Base-by-base conservation (phyloP, 2,113 vertebrate species). In the Dipodomys merriami region DNA sequence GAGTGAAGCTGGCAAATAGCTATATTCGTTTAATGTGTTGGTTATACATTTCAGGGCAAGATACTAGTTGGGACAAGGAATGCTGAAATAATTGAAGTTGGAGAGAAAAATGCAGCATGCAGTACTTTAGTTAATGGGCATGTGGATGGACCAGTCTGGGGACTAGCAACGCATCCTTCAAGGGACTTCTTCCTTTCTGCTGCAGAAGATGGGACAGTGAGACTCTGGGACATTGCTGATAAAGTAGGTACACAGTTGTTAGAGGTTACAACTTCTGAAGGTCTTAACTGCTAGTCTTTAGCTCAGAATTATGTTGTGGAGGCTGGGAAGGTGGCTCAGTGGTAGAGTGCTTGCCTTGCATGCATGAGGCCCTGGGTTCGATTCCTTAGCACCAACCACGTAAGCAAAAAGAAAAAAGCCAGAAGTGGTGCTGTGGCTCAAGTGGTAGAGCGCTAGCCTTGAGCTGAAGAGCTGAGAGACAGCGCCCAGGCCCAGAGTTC, bases 51-150 rank as follows among this genome's bases (percentile, higher is more conserved):
- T 88, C 93, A 99, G 99, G 99, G 99, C 88, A 99, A 99, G 97
- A 99, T 99, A 97, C 97, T 99, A 0, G 99, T 99, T 93, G 99
- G 99, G 57, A 99, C 99, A 86, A 98, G 98, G 88, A 99, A 99
- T 83, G 99, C 99, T 1, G 99, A 99, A 98, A 99, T 99, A 90
- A 99, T 99, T 10, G 99, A 99, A 97, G 99, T 99, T 81, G 99
- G 99, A 94, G 99, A 99, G 97, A 99, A 99, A 96, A 99, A 99
- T 19, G 99, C 99, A 90, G 99, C 98, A 0, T 99, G 99, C 97
- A 99, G 99, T 96, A 99, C 99, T 95, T 94, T 99, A 92, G 99
- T 99, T 95, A 99, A 99, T 57, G 99, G 99, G 65, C 99, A 99
- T 91, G 98, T 99, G 98, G 99, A 99, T 33, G 99, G 99, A 60